Base-by-base conservation (phyloP, 2,888 invertebrate species). In the Chymomyza procnemis region DNA sequence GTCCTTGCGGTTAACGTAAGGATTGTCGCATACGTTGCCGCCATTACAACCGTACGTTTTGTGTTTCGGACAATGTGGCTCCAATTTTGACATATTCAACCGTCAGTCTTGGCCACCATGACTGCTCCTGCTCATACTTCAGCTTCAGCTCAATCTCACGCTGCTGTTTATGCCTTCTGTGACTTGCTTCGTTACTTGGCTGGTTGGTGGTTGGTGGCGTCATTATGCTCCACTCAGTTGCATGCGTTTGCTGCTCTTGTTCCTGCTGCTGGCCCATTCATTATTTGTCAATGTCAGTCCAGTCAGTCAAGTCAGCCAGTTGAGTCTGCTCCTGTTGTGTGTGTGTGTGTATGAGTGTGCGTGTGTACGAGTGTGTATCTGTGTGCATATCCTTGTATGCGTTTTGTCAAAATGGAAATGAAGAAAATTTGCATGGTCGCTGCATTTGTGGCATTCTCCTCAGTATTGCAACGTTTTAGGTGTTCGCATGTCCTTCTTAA, bases 71-170 rank as follows among this genome's bases (percentile, higher is more conserved):
- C 90, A 89, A 89, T 89, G 89, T 89, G 88, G 90, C 89, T 89
- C 88, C 90, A 88, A 86, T 89, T 88, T 87, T 88, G 89, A 89
- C 89, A 89, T 86, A 87, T 88, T 77, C 90, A 89, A 88, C 79
- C 79, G 84, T 62, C 73, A 78, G 74, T 73, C 75, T 54, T 5
- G 18, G 48, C 18, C 9, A n/a, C 16, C 48, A 16, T 26, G 26
- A 26, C 26, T 26, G 6, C 26, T 26, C 26, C 26, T 26, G 26
- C 26, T 26, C 26, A 8, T 26, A 26, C 26, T 26, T 26, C 26
- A 26, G 26, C 26, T 26, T 4, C 26, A 26, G 26, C 26, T 26
- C 26, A 26, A 26, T 26, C 26, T 26, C 26, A 4, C 16, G 48
- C 48, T n/a, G 1, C 16, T n/a, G 14, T 18, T 16, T n/a, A 4